Base-by-base conservation (phyloP, 2,113 vertebrate genomes). In the Rhinopomastus cyanomelas region DNA sequence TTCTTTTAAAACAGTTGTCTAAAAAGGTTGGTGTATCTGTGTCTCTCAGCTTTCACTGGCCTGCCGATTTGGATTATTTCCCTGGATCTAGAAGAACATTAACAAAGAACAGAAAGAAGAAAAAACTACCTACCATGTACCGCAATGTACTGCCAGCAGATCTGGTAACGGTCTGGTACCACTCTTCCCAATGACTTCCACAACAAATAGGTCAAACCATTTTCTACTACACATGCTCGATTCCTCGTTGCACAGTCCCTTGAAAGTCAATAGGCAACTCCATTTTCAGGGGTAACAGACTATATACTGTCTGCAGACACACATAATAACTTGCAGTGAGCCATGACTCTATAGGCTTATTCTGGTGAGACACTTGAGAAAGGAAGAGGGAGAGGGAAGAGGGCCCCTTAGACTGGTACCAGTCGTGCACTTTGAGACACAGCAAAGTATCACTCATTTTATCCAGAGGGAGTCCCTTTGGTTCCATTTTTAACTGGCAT, bases 281-380 rank as follows among this genome's bases (percentile, higher is more conserved):
- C 85, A 17, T 94, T 91, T 85, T 56, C 90, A 49, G 55, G 36
- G 9, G 8, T 66, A 83, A 93, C 82, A 96, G 60, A 90, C 32
- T 42, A 34, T 9, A 44, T 10, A 88, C 68, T 93, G 87, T 96
- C 51, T 27, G 11, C 68, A 82, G 75, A 72, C 66, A 81, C 71
- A 83, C 61, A 51, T 3, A 1, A 46, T 59, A 79, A 59, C n/a
- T 81, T 64, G 48, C 39, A 73, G 78, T 46, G 53, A 89, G 53
- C 48, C 77, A 62, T 76, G 67, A 80, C 86, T 94, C 59, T 84
- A 62, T n/a, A 75, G 60, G 71, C 19, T 36, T 81, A 85, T 87
- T 92, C 71, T 68, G 66, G 51, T 6, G 26, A 83, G 55, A 67
- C 15, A 7, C 29, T 82, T 42, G 37, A 36, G 53, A 73, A 52